Percentiles rank a stretch among this genome's conserved stretches.
phyloP scores from a whole-genome alignment of 2,888 invertebrate species.

The Acrocyrtus sp. region DNA sequence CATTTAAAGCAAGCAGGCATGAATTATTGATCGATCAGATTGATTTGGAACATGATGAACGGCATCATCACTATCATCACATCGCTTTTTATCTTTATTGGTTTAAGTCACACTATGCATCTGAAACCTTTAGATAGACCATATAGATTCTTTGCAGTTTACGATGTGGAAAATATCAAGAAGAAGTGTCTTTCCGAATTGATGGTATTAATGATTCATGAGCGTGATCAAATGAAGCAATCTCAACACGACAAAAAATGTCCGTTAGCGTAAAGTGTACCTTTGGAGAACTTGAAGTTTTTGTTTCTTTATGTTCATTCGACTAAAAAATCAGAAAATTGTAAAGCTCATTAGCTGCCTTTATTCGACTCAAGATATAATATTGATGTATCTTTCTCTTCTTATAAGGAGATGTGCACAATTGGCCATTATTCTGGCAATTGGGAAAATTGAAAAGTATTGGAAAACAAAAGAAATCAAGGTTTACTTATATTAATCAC shows the following conservation, averaged over 20 bases:
- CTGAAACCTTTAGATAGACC: neutral
- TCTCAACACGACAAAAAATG: too few relatives aligned
- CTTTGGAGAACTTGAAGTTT: neutral
- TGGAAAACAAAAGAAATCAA: too few relatives aligned
- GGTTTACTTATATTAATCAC: too few relatives aligned
- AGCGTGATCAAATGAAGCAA: neutral
- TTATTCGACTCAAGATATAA: neutral
- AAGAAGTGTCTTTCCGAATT: slow-evolving; percentile 18
- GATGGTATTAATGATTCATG: slow-evolving; percentile 45
- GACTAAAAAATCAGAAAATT: neutral
- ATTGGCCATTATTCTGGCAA: too few relatives aligned
- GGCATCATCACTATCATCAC: neutral
- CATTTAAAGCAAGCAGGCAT: slow-evolving; percentile 20
- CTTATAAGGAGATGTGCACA: neutral
- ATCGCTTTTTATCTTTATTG: neutral
- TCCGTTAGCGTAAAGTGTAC: neutral
- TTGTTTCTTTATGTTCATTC: neutral
- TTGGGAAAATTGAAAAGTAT: too few relatives aligned
- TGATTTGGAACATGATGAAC: slow-evolving; percentile 41
- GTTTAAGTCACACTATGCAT: neutral
- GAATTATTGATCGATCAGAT: slow-evolving; percentile 48
- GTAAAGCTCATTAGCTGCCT: neutral
- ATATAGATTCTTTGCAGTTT: slow-evolving; percentile 16
- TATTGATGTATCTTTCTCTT: neutral
- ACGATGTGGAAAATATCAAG: slow-evolving; percentile 7